Conservation (phyloP, 2,113 vertebrate species). For the Callithrix jacchus region DNA sequence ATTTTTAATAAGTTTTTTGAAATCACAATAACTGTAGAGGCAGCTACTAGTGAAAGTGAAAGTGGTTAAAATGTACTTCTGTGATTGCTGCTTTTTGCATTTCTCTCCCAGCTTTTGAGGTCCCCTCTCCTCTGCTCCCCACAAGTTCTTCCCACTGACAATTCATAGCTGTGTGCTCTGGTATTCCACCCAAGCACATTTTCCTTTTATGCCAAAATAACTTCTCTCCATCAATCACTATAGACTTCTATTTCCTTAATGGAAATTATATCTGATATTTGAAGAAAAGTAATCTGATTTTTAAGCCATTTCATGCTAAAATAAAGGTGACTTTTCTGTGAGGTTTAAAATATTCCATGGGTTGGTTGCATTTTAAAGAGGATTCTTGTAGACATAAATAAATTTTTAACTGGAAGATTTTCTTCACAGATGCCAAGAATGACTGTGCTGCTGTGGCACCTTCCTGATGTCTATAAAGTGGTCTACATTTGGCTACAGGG, state of each 20-base stretch:
- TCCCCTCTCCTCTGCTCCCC: accelerated
- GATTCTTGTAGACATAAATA: not conserved
- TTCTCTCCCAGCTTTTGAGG: not conserved
- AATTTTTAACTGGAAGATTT: not conserved
- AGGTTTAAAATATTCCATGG: not conserved
- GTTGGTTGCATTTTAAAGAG: not conserved
- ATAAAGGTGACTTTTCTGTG: not conserved
- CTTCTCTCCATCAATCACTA: not conserved
- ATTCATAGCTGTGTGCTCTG: not conserved
- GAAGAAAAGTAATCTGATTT: constrained; percentile 34
- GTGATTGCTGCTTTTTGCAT: accelerated
- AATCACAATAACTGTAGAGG: not conserved
- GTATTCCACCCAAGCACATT: not conserved
- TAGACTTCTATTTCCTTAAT: not conserved
- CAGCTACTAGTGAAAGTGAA: not conserved
- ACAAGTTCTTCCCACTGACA: not conserved
- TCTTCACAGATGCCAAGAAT: not conserved
- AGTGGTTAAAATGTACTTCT: not conserved
- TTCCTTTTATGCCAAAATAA: not conserved
- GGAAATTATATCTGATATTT: constrained; percentile 28
- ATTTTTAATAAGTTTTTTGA: not conserved
- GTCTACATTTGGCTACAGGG: no score
- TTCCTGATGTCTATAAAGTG: not conserved
- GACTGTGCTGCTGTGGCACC: accelerated
- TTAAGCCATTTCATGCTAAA: constrained; percentile 18